Conservation (phyloP, 2,888 invertebrate genomes). For the Aphrophora alni region DNA sequence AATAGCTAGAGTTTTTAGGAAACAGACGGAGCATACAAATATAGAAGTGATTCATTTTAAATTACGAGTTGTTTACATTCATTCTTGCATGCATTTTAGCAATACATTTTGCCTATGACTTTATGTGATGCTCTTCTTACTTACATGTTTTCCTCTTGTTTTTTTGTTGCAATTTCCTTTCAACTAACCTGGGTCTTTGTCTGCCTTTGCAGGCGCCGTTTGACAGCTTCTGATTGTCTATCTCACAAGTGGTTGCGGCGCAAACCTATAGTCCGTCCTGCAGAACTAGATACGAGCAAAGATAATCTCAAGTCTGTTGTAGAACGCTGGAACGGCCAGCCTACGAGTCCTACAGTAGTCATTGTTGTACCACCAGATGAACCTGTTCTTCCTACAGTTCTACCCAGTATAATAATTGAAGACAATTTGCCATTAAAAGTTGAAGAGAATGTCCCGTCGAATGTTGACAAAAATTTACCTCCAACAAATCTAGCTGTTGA, state of each 20-base stretch:
- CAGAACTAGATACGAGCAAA: conserved; percentile 48
- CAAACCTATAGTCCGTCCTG: conserved; percentile 58
- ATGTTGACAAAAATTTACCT: not conserved
- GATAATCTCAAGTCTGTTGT: conserved; percentile 48
- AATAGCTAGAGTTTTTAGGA: too few relatives aligned
- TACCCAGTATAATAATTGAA: not conserved
- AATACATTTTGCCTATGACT: conserved; percentile 3
- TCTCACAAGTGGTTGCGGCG: conserved; percentile 85
- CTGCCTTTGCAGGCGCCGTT: conserved; percentile 68
- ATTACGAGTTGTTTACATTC: not conserved
- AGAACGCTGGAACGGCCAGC: conserved; percentile 37
- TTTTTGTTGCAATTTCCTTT: conserved; percentile 31
- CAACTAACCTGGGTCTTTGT: conserved; percentile 52
- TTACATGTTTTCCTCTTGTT: conserved; percentile 15
- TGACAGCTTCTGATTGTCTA: conserved; percentile 86
- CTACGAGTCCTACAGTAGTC: conserved; percentile 23
- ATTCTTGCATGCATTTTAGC: conserved; percentile 16
- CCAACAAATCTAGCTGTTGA: not conserved
- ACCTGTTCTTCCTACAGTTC: not conserved
- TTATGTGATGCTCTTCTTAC: not conserved
- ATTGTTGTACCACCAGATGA: conserved; percentile 15
- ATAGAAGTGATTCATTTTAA: not conserved
- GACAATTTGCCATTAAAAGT: not conserved
- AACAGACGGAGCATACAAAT: not conserved
- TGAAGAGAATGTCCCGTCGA: not conserved